Conservation (phyloP, 2,113 vertebrate species). For the Mirounga angustirostris region DNA sequence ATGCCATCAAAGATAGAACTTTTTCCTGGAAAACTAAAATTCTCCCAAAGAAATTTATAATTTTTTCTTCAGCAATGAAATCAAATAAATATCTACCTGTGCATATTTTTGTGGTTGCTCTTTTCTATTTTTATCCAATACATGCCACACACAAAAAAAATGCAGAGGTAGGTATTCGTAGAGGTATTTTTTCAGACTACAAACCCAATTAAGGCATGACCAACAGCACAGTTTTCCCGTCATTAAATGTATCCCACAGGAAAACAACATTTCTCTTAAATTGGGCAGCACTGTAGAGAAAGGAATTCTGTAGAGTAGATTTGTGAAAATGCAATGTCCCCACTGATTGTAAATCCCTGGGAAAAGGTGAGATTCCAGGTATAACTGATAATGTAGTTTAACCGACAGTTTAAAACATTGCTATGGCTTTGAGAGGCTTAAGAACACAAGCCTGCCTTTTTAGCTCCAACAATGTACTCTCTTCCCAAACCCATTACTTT, state of each 20-base stretch:
- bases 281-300: neutral
- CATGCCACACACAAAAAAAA: neutral
- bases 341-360: neutral
- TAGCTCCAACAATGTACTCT: neutral
- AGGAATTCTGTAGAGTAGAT: neutral
- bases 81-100: neutral
- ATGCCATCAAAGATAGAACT: neutral
- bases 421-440: neutral
- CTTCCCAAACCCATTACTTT: neutral
- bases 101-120: neutral
- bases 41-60: neutral
- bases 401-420: neutral
- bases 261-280: neutral
- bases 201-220: neutral
- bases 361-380: neutral
- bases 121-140: neutral
- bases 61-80: constrained; percentile 13
- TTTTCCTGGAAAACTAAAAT: constrained; percentile 37
- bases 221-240: neutral
- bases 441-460: neutral
- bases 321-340: neutral
- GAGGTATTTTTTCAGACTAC: neutral
- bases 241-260: neutral
- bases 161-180: neutral
- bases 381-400: neutral